Percentiles rank a stretch among this genome's conserved stretches.
Evolutionary conservation across 2,888 invertebrate species (phyloP).

Genomic region (Eilema sororculum): DNA sequence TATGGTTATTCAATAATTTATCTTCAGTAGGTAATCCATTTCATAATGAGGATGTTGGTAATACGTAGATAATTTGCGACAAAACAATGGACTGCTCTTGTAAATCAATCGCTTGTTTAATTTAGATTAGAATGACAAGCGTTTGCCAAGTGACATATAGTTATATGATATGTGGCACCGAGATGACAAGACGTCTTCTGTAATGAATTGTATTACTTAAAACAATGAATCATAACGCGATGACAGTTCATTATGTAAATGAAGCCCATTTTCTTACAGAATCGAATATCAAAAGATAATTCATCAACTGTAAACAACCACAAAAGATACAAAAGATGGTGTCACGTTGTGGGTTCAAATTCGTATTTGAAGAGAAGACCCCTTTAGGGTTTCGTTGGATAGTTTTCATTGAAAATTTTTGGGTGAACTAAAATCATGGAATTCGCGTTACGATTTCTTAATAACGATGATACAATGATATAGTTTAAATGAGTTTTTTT

Average conservation of each 20-base stretch:
- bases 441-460: too few relatives aligned
- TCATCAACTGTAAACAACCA: background rate
- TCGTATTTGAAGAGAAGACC: too few relatives aligned
- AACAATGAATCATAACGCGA: background rate
- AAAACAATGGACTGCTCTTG: slow-evolving; percentile 11
- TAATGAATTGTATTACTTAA: slow-evolving; percentile 3
- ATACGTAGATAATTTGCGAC: slow-evolving; percentile 17
- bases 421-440: too few relatives aligned
- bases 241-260: background rate
- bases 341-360: background rate
- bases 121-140: slow-evolving; percentile 14
- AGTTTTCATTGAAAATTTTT: too few relatives aligned
- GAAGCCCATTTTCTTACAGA: background rate
- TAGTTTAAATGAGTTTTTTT: too few relatives aligned
- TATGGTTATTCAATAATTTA: background rate
- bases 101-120: slow-evolving; percentile 17
- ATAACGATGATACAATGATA: too few relatives aligned
- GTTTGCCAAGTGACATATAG: slow-evolving; percentile 7
- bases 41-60: slow-evolving; percentile 8
- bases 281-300: background rate
- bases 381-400: too few relatives aligned
- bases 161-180: background rate
- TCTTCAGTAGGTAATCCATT: slow-evolving; percentile 14
- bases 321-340: background rate
- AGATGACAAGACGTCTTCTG: slow-evolving; percentile 6